These are phyloP conservation scores for Musca domestica DNA, from an alignment of 1,140 invertebrate genomes.

Conservation along the genomic window DNA sequence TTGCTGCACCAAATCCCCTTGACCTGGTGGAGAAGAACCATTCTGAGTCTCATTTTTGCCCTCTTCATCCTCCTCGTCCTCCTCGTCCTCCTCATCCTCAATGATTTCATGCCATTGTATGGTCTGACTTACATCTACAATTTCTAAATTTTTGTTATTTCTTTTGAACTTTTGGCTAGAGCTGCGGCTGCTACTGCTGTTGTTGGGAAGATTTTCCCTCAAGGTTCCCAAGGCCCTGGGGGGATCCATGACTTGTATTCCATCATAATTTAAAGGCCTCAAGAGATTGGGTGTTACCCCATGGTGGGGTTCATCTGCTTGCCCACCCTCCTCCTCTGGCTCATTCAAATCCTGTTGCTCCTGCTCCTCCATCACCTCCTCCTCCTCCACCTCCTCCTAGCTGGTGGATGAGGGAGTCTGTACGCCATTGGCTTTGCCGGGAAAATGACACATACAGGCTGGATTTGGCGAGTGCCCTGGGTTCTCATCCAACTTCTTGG, in stretches of 20 bases:
- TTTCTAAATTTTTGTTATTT: not conserved
- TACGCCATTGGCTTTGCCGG: conserved; percentile 35
- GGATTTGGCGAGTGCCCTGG: conserved; percentile 40
- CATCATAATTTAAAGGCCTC: conserved; percentile 6
- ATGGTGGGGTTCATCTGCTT: not conserved
- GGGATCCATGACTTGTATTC: conserved; percentile 18
- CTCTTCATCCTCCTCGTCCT: not conserved
- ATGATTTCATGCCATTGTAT: conserved; percentile 24
- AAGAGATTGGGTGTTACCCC: not conserved
- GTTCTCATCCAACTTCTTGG: conserved; percentile 45
- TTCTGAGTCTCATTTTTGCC: not conserved
- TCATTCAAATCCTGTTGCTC: not conserved
- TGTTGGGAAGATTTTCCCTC: not conserved
- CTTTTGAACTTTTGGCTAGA: not conserved
- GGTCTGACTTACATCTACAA: conserved; percentile 4
- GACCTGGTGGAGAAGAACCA: not conserved
- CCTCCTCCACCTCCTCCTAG: conserved; percentile 39
- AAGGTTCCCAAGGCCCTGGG: conserved; percentile 1
- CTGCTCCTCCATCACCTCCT: not conserved
- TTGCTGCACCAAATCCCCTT: not conserved
- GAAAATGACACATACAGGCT: conserved; percentile 43
- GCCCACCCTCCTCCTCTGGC: not conserved
- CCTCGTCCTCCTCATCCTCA: conserved; percentile 13
- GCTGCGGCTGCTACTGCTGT: not conserved
- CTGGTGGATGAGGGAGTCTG: conserved; percentile 43